phyloP scores from a whole-genome alignment of 2,113 vertebrate genomes.

The Hemibates koningsi region DNA sequence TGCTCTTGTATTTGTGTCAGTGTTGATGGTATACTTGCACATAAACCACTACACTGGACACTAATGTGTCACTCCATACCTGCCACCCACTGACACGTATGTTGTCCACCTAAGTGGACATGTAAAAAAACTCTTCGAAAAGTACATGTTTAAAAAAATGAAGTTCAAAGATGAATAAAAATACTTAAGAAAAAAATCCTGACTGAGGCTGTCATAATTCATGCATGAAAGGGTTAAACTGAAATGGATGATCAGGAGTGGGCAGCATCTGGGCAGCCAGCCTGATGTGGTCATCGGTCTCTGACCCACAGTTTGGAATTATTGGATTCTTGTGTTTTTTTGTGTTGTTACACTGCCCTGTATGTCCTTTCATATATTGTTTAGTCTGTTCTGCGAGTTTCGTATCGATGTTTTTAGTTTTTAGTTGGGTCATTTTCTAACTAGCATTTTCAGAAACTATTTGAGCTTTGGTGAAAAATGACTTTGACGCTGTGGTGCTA shows the following conservation, averaged over 20 bases:
- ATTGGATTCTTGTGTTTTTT: background rate
- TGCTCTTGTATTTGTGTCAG: background rate
- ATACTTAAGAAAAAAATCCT: background rate
- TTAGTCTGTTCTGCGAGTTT: background rate
- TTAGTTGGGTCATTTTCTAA: background rate
- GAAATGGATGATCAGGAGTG: background rate
- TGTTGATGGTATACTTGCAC: background rate
- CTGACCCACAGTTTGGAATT: background rate
- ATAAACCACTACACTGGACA: background rate
- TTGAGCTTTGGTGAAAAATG: background rate
- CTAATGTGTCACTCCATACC: background rate
- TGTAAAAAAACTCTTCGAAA: background rate
- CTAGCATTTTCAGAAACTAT: background rate
- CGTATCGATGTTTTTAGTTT: background rate
- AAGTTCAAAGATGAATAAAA: background rate
- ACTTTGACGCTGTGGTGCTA: fast-evolving
- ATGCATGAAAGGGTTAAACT: background rate
- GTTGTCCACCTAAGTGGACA: background rate
- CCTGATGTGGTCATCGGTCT: background rate
- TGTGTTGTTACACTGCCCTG: background rate
- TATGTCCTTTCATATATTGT: background rate
- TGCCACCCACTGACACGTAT: background rate
- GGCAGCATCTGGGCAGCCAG: background rate
- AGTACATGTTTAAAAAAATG: background rate
- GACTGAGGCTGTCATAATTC: background rate